Base-by-base conservation (phyloP, 1,140 invertebrate genomes). In the Neotoxoptera formosana region DNA sequence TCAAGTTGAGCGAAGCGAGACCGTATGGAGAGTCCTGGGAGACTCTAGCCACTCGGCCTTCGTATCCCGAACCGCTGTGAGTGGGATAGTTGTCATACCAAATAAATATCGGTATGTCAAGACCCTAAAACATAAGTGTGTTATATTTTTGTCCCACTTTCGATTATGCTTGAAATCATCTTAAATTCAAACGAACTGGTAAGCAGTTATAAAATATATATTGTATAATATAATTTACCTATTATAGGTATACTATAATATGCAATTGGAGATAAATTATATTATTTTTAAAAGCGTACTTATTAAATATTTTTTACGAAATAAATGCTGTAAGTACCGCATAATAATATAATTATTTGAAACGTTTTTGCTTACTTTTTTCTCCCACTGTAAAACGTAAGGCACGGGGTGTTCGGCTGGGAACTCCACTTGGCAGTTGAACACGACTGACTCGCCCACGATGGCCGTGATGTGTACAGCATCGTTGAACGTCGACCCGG, bases 331-430 rank as follows among this genome's bases (percentile, higher is more conserved):
- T n/a, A n/a, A n/a, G n/a, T n/a, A n/a, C 4, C 30, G 2, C 14
- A 30, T 67, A 67, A 8, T 30, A 60, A 14, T 60, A 60, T 60
- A 4, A 30, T 7, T n/a, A 0, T 56, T 0, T 23, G 23, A 30
- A 48, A 48, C 20, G 21, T 89, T 36, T 53, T 56, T 7, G 97
- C 97, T 97, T 97, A 98, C 98, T 97, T 98, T 98, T 97, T 99
- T 99, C 97, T 98, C 98, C 98, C 98, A 99, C 96, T 99, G 98
- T 95, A 99, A 97, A 96, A 99, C 98, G 96, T 99, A 99, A 95
- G 98, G 98, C 96, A 98, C 98, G 95, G 98, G 97, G 95, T 98
- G 97, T 96, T 98, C 97, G 95, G 98, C 98, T 94, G 98, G 98
- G 96, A 98, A 99, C 95, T 98, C 98, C 96, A 99, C 98, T 96